Conservation (phyloP, 2,888 invertebrate species). For the Halictus ligatus region DNA sequence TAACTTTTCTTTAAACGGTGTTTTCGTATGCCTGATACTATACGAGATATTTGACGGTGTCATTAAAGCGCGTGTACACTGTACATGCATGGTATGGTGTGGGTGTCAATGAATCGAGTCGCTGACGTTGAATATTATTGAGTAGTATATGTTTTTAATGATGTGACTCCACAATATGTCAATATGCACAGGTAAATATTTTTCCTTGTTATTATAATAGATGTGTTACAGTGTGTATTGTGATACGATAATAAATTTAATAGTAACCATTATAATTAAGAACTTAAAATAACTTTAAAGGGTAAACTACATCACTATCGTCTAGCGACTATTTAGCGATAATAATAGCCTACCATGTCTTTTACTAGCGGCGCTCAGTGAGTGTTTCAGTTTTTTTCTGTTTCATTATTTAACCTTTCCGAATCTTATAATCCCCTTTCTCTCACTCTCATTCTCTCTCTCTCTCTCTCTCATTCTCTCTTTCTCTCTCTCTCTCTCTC, state of each 20-base stretch:
- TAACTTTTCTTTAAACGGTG: not conserved
- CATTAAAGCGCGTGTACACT: not conserved
- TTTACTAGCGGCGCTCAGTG: slow-evolving; percentile 75
- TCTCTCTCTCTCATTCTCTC: not conserved
- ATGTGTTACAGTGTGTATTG: slow-evolving; percentile 84
- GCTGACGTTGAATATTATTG: slow-evolving; percentile 79
- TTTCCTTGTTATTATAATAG: slow-evolving; percentile 82
- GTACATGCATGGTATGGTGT: slow-evolving; percentile 82
- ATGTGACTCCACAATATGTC: slow-evolving; percentile 84
- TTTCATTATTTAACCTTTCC: slow-evolving; percentile 28
- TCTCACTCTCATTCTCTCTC: slow-evolving; percentile 10
- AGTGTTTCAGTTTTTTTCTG: slow-evolving; percentile 58
- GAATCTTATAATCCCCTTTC: not conserved
- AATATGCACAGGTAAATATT: slow-evolving; percentile 83
- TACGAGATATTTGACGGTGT: not conserved
- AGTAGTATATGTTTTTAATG: slow-evolving; percentile 83
- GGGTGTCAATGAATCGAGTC: slow-evolving; percentile 84
- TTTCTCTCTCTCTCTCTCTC: not conserved
- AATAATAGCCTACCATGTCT: slow-evolving; percentile 79
- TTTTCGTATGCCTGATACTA: not conserved
- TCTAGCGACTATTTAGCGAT: slow-evolving; percentile 79
- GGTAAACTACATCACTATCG: slow-evolving; percentile 80
- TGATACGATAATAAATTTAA: slow-evolving; percentile 79
- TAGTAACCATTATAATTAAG: slow-evolving; percentile 73
- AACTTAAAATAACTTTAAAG: slow-evolving; percentile 82